These are phyloP conservation scores for Pecten maximus DNA, from an alignment of 2,888 invertebrate species.

Conservation along the genomic window DNA sequence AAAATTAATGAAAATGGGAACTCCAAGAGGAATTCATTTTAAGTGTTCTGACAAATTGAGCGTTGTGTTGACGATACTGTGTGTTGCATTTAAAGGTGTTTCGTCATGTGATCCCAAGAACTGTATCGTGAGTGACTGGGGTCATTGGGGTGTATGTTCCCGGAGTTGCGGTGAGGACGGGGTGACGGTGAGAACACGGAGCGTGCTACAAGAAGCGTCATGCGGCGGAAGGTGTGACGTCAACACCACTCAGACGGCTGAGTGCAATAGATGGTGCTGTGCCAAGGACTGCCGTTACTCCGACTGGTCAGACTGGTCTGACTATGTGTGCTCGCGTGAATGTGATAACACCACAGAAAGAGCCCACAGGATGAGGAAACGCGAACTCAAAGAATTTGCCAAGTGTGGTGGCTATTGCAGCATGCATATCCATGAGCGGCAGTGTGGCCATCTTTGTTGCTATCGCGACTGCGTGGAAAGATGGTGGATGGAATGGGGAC, in stretches of 20 bases:
- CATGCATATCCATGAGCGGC: constrained; percentile 47
- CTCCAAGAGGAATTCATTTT: background rate
- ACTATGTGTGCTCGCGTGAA: constrained; percentile 49
- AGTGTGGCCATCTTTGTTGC: constrained; percentile 66
- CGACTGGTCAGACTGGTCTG: constrained; percentile 58
- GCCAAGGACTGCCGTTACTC: constrained; percentile 62
- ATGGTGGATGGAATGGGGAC: constrained; percentile 65
- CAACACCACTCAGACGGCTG: constrained; percentile 50
- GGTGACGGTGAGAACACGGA: constrained; percentile 52
- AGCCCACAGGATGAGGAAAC: constrained; percentile 56
- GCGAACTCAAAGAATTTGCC: constrained; percentile 53
- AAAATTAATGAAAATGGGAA: background rate
- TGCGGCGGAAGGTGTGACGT: constrained; percentile 63
- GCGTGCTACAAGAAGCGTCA: constrained; percentile 54
- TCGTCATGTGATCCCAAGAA: constrained; percentile 35
- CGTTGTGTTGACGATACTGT: background rate
- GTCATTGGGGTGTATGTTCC: constrained; percentile 61
- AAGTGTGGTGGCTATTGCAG: constrained; percentile 69
- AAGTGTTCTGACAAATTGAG: background rate
- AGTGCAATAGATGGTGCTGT: constrained; percentile 64
- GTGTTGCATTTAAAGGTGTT: background rate
- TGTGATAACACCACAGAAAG: constrained; percentile 45
- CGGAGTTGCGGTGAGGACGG: constrained; percentile 64
- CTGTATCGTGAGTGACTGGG: constrained; percentile 68
- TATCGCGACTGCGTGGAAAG: constrained; percentile 65